phyloP scores from a whole-genome alignment of 2,888 invertebrate species.

The Acanthacorydalis orientalis region DNA sequence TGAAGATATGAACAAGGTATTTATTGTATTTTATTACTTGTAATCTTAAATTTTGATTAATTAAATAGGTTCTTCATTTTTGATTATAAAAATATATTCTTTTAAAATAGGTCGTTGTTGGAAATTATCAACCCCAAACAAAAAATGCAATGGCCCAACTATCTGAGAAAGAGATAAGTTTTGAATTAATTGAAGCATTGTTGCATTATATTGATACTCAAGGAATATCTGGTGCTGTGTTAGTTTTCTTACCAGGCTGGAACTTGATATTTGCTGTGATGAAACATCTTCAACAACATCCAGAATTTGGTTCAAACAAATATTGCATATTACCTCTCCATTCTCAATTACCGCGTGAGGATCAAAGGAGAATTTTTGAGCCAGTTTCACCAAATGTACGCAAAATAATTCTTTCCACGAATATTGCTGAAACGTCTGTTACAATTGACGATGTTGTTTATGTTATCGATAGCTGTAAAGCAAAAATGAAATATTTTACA shows the following conservation, averaged over 20 bases:
- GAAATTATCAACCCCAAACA: constrained; percentile 41
- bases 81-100: neutral
- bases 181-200: constrained; percentile 79
- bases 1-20: constrained; percentile 59
- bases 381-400: constrained; percentile 68
- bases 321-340: constrained; percentile 86
- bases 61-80: constrained; percentile 7
- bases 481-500: constrained; percentile 94
- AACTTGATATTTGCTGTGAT: constrained; percentile 86
- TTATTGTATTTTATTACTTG: too few relatives aligned
- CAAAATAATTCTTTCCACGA: constrained; percentile 93
- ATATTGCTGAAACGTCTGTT: constrained; percentile 96
- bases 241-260: constrained; percentile 95
- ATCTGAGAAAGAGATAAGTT: constrained; percentile 82
- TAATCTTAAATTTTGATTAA: neutral
- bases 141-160: constrained; percentile 53
- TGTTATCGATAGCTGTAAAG: constrained; percentile 94
- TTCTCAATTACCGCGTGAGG: constrained; percentile 89
- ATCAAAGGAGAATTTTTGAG: constrained; percentile 86
- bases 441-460: constrained; percentile 98
- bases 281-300: constrained; percentile 64
- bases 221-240: constrained; percentile 64
- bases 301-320: constrained; percentile 33
- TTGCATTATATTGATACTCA: constrained; percentile 42
- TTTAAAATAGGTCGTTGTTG: constrained; percentile 16